These are phyloP conservation scores for Drepanosiphum platanoidis DNA, from an alignment of 2,888 invertebrate species.

Conservation along the genomic window DNA sequence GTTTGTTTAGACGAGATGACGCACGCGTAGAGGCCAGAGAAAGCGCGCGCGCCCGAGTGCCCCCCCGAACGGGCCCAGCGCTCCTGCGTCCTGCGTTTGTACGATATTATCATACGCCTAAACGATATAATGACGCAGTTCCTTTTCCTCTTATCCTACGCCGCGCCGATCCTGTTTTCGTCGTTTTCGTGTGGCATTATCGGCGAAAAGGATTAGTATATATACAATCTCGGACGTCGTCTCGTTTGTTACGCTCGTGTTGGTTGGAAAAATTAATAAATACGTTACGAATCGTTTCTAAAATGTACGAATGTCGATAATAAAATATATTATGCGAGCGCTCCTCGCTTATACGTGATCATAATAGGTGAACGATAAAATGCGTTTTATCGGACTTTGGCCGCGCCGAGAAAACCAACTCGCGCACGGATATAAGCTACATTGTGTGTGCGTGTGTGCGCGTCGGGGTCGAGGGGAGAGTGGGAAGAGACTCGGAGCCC, in stretches of 20 bases:
- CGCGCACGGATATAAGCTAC: too few species aligned
- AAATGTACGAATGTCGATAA: too few species aligned
- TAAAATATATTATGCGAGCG: too few species aligned
- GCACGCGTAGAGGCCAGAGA: background rate
- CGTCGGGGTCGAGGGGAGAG: background rate
- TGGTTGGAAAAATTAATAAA: too few species aligned
- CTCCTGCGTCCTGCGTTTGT: background rate
- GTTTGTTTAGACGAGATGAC: background rate
- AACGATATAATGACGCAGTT: background rate
- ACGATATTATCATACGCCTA: background rate
- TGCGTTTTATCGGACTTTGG: background rate
- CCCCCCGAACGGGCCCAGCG: too few species aligned
- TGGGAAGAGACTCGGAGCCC: background rate
- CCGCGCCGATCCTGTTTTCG: background rate
- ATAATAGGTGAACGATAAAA: too few species aligned
- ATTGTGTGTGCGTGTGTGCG: background rate
- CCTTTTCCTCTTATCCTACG: background rate
- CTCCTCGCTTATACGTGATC: too few species aligned
- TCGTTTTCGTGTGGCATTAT: background rate
- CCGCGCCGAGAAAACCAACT: background rate
- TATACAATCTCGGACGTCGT: too few species aligned
- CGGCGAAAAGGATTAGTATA: too few species aligned
- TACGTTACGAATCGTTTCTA: too few species aligned
- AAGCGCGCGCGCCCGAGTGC: constrained; percentile 31
- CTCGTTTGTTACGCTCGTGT: too few species aligned